These are phyloP conservation scores for Empidonax traillii DNA, from an alignment of 2,113 vertebrate genomes.

Conservation along the genomic window DNA sequence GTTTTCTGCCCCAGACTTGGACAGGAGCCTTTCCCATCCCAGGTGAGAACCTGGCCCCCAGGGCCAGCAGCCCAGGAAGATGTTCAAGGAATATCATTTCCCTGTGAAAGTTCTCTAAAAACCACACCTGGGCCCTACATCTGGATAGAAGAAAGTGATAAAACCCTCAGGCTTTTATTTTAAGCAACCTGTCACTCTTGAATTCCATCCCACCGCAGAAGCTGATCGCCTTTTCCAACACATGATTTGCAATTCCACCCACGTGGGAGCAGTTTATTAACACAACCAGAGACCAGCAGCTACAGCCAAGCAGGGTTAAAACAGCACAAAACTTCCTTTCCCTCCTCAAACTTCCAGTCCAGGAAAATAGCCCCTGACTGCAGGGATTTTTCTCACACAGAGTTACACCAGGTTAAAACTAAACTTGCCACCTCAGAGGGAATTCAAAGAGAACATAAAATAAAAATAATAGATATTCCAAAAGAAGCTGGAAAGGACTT, in stretches of 20 bases:
- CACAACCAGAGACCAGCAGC: not conserved
- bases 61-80: not conserved
- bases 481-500: not conserved
- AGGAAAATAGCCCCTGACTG: not conserved
- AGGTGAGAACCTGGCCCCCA: not conserved
- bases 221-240: not conserved
- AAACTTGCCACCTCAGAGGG: not conserved
- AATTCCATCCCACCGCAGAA: not conserved
- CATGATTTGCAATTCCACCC: not conserved
- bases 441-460: not conserved
- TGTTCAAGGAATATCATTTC: not conserved
- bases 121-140: not conserved
- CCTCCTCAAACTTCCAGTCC: not conserved
- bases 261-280: not conserved
- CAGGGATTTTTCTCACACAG: not conserved
- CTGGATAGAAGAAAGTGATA: not conserved
- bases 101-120: not conserved
- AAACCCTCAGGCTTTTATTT: not conserved
- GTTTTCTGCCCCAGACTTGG: not conserved
- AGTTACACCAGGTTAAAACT: not conserved
- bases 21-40: not conserved
- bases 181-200: not conserved
- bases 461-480: not conserved
- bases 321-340: not conserved
- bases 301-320: not conserved